Evolutionary conservation across 2,113 vertebrate genomes (phyloP), one percentile per base, ranked within the genome.

Genomic region (Delphinapterus leucas): DNA sequence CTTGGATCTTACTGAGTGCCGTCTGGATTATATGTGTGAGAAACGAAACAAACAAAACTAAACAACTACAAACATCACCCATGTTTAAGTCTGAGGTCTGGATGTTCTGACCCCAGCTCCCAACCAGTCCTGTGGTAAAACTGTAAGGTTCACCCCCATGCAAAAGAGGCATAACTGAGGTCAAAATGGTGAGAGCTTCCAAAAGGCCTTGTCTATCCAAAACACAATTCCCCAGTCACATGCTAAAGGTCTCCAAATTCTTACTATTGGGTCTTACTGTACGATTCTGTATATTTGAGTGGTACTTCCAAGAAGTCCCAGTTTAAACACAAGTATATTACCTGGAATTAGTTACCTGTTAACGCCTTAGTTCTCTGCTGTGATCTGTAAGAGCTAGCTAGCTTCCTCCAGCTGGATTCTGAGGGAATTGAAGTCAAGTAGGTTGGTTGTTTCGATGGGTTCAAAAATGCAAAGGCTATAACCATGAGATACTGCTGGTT

Each of bases 21-120:
- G 96, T 98, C 98, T 95, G 97, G 94, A 80, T 93, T 76, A 55
- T 47, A 88, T 49, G 13, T 86, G 47, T 68, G n/a, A 74, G 97
- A 97, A 60, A 93, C 83, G 92, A 96, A 96, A 97, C 33, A 96
- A 97, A 96, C 41, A 95, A 93, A 93, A 14, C 58, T 31, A 74
- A 92, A 91, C n/a, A 63, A 76, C 71, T 23, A 36, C 15, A 63
- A 12, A 58, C 38, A 70, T 98, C 88, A 76, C 70, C 97, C 71
- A 65, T 55, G 88, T 97, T 38, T 97, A 96, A 84, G 88, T 84
- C 63, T 79, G 84, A 96, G 63, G 2, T 58, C 91, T 74, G 36
- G 87, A 97, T 86, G 84, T 90, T 92, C 88, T 90, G 89, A 61
- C 61, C 89, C 68, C 55, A 0, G 0, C 17, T 81, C 28, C 58